phyloP scores from a whole-genome alignment of 2,113 vertebrate species.

The Brachyhypopomus gauderio region DNA sequence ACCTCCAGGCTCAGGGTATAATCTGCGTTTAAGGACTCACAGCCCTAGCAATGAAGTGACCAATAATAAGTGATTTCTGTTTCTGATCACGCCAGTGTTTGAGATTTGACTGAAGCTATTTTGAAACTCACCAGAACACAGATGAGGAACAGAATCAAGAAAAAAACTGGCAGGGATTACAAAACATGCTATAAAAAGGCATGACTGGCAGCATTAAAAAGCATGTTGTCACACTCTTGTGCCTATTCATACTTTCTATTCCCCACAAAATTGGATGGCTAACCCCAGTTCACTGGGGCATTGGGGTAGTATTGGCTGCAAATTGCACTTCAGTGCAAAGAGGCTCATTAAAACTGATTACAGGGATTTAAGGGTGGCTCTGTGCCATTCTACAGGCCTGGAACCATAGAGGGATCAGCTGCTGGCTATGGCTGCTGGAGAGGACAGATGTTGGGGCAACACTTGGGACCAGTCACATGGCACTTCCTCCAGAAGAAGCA shows the following conservation, averaged over 20 bases:
- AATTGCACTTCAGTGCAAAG: not conserved
- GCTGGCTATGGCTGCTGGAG: conserved; percentile 10
- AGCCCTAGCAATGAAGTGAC: not conserved
- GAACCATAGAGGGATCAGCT: not conserved
- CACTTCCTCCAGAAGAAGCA: conserved; percentile 27
- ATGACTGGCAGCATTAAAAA: not conserved
- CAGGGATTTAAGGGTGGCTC: not conserved
- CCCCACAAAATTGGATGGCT: not conserved
- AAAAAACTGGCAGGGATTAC: conserved; percentile 9
- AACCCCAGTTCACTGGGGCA: not conserved
- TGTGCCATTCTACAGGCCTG: not conserved
- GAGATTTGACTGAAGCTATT: not conserved
- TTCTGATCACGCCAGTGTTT: not conserved
- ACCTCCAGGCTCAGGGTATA: not conserved
- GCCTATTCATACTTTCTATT: not conserved
- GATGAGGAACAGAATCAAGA: conserved; percentile 7
- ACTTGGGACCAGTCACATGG: conserved; percentile 18
- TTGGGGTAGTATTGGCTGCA: not conserved
- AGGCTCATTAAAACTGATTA: not conserved
- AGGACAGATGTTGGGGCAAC: conserved; percentile 35
- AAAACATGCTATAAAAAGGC: conserved; percentile 1
- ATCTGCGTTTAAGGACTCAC: not conserved
- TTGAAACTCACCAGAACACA: not conserved
- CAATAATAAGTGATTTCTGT: conserved; percentile 10
- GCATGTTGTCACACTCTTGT: not conserved